Conservation (phyloP, 92 coral and sea anemone species). For the Porites lobata region DNA sequence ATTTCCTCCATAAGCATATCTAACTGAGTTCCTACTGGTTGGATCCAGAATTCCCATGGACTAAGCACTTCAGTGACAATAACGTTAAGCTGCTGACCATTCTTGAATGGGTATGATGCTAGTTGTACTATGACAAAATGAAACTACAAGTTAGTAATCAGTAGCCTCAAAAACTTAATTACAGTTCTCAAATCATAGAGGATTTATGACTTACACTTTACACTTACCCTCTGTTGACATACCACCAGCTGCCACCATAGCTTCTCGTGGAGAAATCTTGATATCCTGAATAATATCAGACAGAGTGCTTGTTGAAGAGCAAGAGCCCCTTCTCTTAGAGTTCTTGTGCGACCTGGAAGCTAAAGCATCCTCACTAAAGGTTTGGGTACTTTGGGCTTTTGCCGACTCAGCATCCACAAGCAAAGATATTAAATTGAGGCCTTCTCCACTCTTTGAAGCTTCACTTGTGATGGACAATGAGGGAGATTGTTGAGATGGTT, state of each 20-base stretch:
- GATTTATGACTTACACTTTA: neutral
- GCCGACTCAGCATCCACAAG: neutral
- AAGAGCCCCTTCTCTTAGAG: conserved; percentile 13
- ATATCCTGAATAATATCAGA: conserved; percentile 50
- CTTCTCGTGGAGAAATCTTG: conserved; percentile 39
- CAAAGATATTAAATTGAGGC: conserved; percentile 4
- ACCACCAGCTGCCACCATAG: neutral
- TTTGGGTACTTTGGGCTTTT: neutral
- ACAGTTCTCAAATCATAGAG: no score
- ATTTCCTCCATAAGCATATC: conserved; percentile 94
- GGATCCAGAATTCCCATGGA: conserved; percentile 97
- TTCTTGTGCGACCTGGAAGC: neutral
- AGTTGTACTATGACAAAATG: conserved; percentile 36
- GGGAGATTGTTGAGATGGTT: neutral
- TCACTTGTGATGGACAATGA: neutral
- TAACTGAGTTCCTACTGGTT: conserved; percentile 80
- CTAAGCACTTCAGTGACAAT: conserved; percentile 92
- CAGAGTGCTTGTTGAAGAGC: conserved; percentile 14
- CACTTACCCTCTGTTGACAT: conserved; percentile 27
- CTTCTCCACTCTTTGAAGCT: conserved; percentile 9
- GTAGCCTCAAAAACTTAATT: neutral
- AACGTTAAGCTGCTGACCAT: conserved; percentile 81
- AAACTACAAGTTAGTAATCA: neutral
- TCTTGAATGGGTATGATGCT: conserved; percentile 81
- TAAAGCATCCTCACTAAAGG: neutral